Evolutionary conservation across 1,140 invertebrate species (phyloP), one percentile per base, ranked within the genome.

Genomic region (Phenacoccus solenopsis): DNA sequence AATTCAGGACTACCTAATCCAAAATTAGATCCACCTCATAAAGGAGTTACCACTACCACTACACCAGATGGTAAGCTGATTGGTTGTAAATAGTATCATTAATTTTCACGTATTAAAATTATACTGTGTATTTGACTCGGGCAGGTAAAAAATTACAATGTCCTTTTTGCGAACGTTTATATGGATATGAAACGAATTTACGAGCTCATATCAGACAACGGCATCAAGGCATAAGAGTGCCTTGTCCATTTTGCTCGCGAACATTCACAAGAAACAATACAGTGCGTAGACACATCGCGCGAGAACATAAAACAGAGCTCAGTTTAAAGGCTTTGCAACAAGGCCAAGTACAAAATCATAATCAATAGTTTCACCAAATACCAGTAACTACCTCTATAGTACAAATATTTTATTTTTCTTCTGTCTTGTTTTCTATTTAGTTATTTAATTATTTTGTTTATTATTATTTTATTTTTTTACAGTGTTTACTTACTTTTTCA

Each of bases 181-280:
- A 94, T 79, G 90, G 91, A 38, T 94, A 94, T 78, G 91, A 94
- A 82, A 94, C 91, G 76, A 94, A 94, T 78, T 80, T 94, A 75
- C 85, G 91, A 56, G 91, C 91, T 57, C 91, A 94, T 79, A 93
- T 94, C 77, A 81, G 91, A 64, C 91, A 93, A 77, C 86, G 91
- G 75, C 91, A 94, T 79, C 91, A 93, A 80, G 91, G 91, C 56
- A 93, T 93, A 72, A 84, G 90, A 10, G 90, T 93, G 74, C 90
- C 89, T 3, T 93, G 90, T 78, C 91, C 90, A 24, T 91, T 90
- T 79, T 93, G 90, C 79, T 83, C 87, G 75, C 86, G 91, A 69
- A 93, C 91, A n/a, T 94, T 94, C 80, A 94, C 91, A 70, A 85
- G 91, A 73, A 93, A 93, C 82, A 93, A 93, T 82, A 94, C 91